A percentile compares a stretch with the other conserved stretches of the same genome.
Conservation (phyloP, 2,888 invertebrate genomes). For the Athrips mouffetella region DNA sequence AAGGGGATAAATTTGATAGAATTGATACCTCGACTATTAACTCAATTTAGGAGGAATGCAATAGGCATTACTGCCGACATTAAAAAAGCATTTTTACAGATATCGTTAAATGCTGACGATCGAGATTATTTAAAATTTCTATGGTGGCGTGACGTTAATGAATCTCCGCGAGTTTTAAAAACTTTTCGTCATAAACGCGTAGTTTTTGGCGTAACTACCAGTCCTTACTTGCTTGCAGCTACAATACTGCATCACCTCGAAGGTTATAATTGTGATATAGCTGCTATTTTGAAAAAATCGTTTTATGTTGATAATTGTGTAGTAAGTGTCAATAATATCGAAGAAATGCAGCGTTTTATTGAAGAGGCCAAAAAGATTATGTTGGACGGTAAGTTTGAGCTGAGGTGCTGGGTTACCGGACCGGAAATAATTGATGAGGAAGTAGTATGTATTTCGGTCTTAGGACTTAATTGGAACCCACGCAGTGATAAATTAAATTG, state of each 20-base stretch:
- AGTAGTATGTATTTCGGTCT: neutral
- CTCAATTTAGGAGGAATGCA: conserved; percentile 12
- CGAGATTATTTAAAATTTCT: conserved; percentile 16
- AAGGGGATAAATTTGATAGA: neutral
- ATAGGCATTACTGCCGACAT: conserved; percentile 13
- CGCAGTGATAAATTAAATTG: neutral
- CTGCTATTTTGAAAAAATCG: conserved; percentile 8
- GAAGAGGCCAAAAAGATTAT: conserved; percentile 18
- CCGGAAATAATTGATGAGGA: conserved; percentile 1
- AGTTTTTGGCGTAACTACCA: neutral
- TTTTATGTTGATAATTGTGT: conserved; percentile 24
- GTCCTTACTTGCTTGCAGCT: neutral
- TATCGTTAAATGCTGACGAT: conserved; percentile 11
- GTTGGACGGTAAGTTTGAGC: conserved; percentile 18
- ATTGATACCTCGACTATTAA: neutral
- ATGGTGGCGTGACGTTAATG: conserved; percentile 10
- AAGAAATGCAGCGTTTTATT: conserved; percentile 16
- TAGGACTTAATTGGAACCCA: neutral
- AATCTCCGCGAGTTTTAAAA: neutral
- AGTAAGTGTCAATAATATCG: conserved; percentile 15
- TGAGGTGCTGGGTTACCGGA: conserved; percentile 18
- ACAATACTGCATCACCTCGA: neutral
- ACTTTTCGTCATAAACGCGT: neutral
- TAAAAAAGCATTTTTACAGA: conserved; percentile 16
- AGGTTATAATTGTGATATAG: neutral